phyloP scores from a whole-genome alignment of 2,888 invertebrate species.

The Furcula furcula region DNA sequence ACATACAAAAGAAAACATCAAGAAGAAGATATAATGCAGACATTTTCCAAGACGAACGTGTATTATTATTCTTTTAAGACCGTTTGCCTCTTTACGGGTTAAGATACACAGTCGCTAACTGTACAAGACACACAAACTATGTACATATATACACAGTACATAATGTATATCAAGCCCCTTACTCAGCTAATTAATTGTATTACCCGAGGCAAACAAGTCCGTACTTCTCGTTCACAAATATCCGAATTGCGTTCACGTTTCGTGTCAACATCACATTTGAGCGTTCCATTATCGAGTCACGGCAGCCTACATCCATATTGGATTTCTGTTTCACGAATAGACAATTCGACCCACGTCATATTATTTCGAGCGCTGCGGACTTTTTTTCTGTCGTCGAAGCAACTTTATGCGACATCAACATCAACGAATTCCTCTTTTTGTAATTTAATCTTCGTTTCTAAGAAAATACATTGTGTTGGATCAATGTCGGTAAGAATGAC shows the following conservation, averaged over 20 bases:
- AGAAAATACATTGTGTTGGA: slow-evolving; percentile 18
- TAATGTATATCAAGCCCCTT: slow-evolving; percentile 12
- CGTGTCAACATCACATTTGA: slow-evolving; percentile 50
- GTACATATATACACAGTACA: slow-evolving; percentile 3
- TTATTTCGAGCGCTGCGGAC: slow-evolving; percentile 10
- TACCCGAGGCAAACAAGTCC: slow-evolving; percentile 20
- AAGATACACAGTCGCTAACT: not conserved
- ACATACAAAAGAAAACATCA: slow-evolving; percentile 62
- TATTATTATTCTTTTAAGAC: slow-evolving; percentile 51
- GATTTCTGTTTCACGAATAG: slow-evolving; percentile 46
- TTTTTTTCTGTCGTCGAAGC: slow-evolving; percentile 11
- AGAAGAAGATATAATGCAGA: slow-evolving; percentile 54
- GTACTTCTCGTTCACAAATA: slow-evolving; percentile 33
- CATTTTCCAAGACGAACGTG: slow-evolving; percentile 43
- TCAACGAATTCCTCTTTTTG: slow-evolving; percentile 6
- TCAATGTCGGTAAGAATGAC: slow-evolving; percentile 32
- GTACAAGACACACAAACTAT: slow-evolving; percentile 9
- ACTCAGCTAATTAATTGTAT: slow-evolving; percentile 17
- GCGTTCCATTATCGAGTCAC: slow-evolving; percentile 53
- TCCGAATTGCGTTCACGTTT: slow-evolving; percentile 46
- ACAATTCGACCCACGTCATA: slow-evolving; percentile 35
- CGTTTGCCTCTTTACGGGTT: slow-evolving; percentile 34
- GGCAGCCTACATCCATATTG: slow-evolving; percentile 49
- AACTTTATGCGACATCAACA: slow-evolving; percentile 6
- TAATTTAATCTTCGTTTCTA: slow-evolving; percentile 16